phyloP scores from a whole-genome alignment of 2,113 vertebrate genomes.

The Hypomesus transpacificus region DNA sequence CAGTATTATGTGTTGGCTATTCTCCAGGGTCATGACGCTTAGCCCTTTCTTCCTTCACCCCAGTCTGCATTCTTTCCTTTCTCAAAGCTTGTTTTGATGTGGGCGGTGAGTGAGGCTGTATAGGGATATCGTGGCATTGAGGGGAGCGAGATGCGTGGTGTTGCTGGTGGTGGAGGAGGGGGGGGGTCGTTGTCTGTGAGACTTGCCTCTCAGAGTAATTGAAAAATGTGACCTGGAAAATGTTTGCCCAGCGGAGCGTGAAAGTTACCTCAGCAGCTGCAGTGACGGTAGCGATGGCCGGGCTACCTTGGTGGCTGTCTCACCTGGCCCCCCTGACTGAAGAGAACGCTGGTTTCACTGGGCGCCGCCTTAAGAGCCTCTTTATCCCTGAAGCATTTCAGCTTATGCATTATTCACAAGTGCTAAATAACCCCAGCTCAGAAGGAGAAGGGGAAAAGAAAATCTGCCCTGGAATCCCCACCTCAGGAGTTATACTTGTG shows the following conservation, averaged over 20 bases:
- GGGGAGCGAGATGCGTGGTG: conserved; percentile 26
- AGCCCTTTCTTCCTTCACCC: background rate
- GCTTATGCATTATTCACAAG: conserved; percentile 72
- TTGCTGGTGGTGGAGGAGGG: conserved; percentile 19
- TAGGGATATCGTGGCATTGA: background rate
- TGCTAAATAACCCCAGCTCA: conserved; percentile 59
- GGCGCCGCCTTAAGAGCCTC: conserved; percentile 66
- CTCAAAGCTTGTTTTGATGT: background rate
- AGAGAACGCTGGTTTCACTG: conserved; percentile 58
- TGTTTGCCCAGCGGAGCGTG: conserved; percentile 79
- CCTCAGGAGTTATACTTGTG: conserved; percentile 33
- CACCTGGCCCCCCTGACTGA: conserved; percentile 67
- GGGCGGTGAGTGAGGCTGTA: background rate
- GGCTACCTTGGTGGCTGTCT: conserved; percentile 24
- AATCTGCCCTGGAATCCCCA: conserved; percentile 46
- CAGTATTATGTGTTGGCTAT: background rate
- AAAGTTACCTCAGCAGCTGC: conserved; percentile 76
- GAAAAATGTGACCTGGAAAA: conserved; percentile 82
- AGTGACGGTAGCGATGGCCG: conserved; percentile 44
- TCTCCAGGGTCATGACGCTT: too few species aligned
- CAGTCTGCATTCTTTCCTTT: background rate
- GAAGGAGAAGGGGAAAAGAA: conserved; percentile 34
- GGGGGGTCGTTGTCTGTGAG: conserved; percentile 55
- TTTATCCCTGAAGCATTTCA: conserved; percentile 66
- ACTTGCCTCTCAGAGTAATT: conserved; percentile 78